Evolutionary conservation across 2,797 vertebrate genomes (phyloP), one percentile per base, ranked within the genome.

Genomic region (Diceros bicornis): DNA sequence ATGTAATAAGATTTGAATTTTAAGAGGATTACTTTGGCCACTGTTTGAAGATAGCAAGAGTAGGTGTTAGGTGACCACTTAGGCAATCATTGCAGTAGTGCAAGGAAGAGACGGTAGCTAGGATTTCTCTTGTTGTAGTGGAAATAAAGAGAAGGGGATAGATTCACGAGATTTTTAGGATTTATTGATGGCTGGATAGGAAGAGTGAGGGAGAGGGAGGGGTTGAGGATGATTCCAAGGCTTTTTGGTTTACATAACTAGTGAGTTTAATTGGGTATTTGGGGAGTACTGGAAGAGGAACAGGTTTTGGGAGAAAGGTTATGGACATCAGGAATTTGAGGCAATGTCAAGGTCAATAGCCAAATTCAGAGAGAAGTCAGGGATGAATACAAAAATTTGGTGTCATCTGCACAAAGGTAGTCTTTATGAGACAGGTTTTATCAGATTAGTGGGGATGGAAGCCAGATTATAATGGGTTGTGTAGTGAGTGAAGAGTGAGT

Each of bases 111-210:
- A 81, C 2, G 7, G 55, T 52, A 52, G 68, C 16, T 61, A 37
- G 61, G 21, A 62, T 32, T 77, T 77, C n/a, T 94, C 14, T 4
- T 74, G 23, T n/a, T 90, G 62, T 37, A 29, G 34, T 64, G 18
- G 11, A 96, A 82, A 81, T 44, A 6, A n/a, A 68, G n/a, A 84
- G 21, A 74, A 88, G 4, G 9, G 16, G 32, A 50, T 41, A 16
- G 52, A n/a, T 41, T 89, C 11, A 59, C n/a, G 61, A 82, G 34
- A 81, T 27, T 94, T 94, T 85, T 68, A 50, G 83, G 59, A 64
- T 21, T 68, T 84, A 20, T 59, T 20, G 23, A 74, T 89, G 20
- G n/a, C 20, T 83, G 32, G 10, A 71, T 87, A 62, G 57, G 32
- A 77, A 0, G 20, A 9, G 4, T 47, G 12, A 87, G 16, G 13